Evolutionary conservation across 2,113 vertebrate species (phyloP).

Genomic region (Cricetomys ansorgei): DNA sequence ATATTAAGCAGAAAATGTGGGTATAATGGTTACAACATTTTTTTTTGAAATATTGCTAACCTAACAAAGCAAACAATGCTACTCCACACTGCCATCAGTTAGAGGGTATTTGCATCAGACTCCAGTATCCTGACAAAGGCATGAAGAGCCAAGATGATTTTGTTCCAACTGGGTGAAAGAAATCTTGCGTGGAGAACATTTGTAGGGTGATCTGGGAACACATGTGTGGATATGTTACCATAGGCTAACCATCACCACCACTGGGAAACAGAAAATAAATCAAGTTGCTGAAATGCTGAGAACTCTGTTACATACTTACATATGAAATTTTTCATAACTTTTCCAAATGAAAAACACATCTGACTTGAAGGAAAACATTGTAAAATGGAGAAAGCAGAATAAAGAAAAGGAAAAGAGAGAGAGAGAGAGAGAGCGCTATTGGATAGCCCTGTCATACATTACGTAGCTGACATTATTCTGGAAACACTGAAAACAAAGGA

Average conservation of each 20-base stretch:
- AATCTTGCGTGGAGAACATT: background rate
- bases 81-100: background rate
- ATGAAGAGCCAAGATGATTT: background rate
- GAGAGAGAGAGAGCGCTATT: background rate
- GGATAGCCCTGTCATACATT: background rate
- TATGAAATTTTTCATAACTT: background rate
- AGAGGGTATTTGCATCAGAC: background rate
- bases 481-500: slow-evolving; percentile 44
- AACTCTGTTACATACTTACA: background rate
- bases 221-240: background rate
- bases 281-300: background rate
- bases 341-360: background rate
- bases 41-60: background rate
- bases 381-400: background rate
- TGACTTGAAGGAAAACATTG: slow-evolving; percentile 14
- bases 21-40: background rate
- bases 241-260: background rate
- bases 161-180: background rate
- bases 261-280: background rate
- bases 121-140: background rate
- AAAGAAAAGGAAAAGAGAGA: background rate
- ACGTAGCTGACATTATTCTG: background rate
- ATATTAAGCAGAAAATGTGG: background rate
- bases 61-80: background rate
- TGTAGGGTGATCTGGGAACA: background rate